A percentile compares a stretch with the other conserved stretches of the same genome.
Evolutionary conservation across 2,888 invertebrate genomes (phyloP).

Genomic region (Dinocampus coccinellae): DNA sequence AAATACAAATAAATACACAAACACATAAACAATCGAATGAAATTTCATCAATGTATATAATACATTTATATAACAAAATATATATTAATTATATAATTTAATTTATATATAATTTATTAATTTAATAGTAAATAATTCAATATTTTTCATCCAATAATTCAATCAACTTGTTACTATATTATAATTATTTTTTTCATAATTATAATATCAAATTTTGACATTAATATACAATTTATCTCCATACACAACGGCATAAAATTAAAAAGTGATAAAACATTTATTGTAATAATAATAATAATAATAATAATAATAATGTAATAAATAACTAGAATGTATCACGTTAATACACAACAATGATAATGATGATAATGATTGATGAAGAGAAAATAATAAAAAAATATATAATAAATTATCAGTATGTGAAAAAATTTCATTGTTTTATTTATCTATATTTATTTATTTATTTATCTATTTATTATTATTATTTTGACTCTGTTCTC

Average conservation of each 20-base stretch:
- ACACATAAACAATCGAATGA: too few relatives aligned
- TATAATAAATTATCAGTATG: conserved; percentile 3
- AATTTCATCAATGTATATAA: too few relatives aligned
- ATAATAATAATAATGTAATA: too few relatives aligned
- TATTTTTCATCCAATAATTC: not conserved
- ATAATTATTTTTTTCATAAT: not conserved
- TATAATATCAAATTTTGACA: not conserved
- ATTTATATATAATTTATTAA: too few relatives aligned
- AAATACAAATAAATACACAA: not conserved
- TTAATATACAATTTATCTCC: not conserved
- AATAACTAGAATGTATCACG: too few relatives aligned
- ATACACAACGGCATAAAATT: not conserved
- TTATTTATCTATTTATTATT: too few relatives aligned
- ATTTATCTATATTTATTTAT: too few relatives aligned
- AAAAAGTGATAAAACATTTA: not conserved
- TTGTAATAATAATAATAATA: not conserved
- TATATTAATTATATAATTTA: too few relatives aligned
- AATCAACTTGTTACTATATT: not conserved
- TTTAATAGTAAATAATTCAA: too few relatives aligned
- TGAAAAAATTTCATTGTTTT: not conserved
- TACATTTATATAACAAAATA: too few relatives aligned
- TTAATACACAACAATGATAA: not conserved
- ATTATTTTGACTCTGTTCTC: too few relatives aligned
- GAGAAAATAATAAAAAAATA: not conserved
- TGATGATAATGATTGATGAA: not conserved